Base-by-base conservation (phyloP, 2,888 invertebrate species). In the Chrysolina oricalcia region DNA sequence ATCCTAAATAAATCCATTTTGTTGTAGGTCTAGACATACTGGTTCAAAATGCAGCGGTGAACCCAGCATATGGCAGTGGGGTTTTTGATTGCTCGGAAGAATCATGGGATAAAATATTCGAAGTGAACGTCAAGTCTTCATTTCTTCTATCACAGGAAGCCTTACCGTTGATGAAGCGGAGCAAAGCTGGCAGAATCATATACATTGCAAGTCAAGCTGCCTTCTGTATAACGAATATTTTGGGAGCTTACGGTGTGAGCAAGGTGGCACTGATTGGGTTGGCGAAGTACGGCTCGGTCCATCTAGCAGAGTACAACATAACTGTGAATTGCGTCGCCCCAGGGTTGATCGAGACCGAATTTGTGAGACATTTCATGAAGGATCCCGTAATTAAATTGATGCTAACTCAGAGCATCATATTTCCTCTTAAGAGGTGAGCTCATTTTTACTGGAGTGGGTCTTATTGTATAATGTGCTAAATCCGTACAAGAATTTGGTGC, bases 31-130 rank as follows among this genome's bases (percentile, higher is more conserved):
- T 98, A 56, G 98, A 99, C 88, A 97, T 98, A 86, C 90, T 99
- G 15, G 93, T 99, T 17, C 97, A 97, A 11, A 99, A 98, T 91
- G 98, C 98, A 70, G 98, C 96, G 19, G 94, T 94, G 0, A 98
- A 97, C 89, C 98, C 98, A 21, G 89, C 91, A 35, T 93, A 95
- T 78, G 95, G 96, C 27, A 15, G 2, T 0, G 92, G 93, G 63
- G 92, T 97, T 74, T 88, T 98, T 70, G 95, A 97, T 85, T 94
- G 94, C 72, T 91, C 94, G 19, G 97, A 97, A 89, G 89, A 90
- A 63, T 91, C 93, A 0, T 98, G 97, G 98, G 97, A 98, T 87
- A 98, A 98, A 92, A 96, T 98, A 85, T 98, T 98, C 89, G 98
- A 98, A 76, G 91, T 95, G 0, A 99, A 99, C 90, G 96, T 98